phyloP scores from a whole-genome alignment of 1,140 invertebrate species.

The Zophobas morio region DNA sequence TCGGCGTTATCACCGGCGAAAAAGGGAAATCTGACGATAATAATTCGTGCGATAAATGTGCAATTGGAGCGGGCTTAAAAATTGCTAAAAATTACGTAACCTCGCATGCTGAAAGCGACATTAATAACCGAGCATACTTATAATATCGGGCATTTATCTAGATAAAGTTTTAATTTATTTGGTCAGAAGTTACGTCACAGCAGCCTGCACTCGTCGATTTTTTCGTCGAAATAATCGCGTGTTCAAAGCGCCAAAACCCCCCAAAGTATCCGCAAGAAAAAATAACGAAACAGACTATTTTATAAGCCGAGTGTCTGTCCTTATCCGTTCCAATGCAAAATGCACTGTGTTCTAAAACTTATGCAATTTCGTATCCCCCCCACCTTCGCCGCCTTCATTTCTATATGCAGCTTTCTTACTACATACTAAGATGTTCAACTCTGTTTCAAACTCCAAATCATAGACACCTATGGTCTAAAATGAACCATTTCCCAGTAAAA shows the following conservation, averaged over 20 bases:
- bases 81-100: slow-evolving; percentile 29
- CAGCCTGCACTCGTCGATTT: slow-evolving; percentile 20
- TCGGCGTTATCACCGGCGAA: no score
- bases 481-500: slow-evolving; percentile 37
- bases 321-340: slow-evolving; percentile 44
- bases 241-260: neutral
- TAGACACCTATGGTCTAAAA: slow-evolving; percentile 61
- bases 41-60: no score
- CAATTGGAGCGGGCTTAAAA: no score
- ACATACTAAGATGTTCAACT: slow-evolving; percentile 60
- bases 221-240: neutral
- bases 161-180: slow-evolving; percentile 40
- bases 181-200: slow-evolving; percentile 11
- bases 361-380: slow-evolving; percentile 60
- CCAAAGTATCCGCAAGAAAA: neutral
- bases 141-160: slow-evolving; percentile 30
- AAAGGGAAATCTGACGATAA: no score
- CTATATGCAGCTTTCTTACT: slow-evolving; percentile 62
- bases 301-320: slow-evolving; percentile 22
- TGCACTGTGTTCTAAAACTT: slow-evolving; percentile 48
- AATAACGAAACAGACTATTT: slow-evolving; percentile 24
- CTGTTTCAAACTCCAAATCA: slow-evolving; percentile 61
- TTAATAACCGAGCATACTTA: slow-evolving; percentile 30
- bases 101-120: slow-evolving; percentile 9
- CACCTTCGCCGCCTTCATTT: slow-evolving; percentile 58